Evolutionary conservation across 1,140 invertebrate species (phyloP).

Genomic region (Leguminivora glycinivorella): DNA sequence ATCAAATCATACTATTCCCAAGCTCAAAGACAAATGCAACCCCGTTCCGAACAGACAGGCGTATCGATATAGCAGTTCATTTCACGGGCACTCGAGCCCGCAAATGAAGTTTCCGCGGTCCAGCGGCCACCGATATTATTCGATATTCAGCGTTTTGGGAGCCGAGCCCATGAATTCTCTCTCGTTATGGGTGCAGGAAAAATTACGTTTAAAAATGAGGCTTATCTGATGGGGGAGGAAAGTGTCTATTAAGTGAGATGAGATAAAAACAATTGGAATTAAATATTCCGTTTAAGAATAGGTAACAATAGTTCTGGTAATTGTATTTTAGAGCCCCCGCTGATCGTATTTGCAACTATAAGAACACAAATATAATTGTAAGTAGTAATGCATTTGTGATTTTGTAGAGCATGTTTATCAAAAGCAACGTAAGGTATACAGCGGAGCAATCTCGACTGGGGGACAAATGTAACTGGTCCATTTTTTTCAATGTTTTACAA

Average conservation of each 20-base stretch:
- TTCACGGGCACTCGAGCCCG: conserved; percentile 71
- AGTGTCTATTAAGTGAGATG: neutral
- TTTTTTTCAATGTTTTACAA: no score
- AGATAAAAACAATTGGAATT: no score
- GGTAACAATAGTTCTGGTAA: no score
- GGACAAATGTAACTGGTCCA: no score
- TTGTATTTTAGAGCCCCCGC: no score
- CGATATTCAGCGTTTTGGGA: conserved; percentile 6
- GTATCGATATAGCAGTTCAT: conserved; percentile 60
- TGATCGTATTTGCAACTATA: no score
- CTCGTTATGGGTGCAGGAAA: neutral
- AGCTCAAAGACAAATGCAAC: neutral
- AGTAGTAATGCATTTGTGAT: no score
- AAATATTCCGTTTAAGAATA: no score
- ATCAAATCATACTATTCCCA: neutral
- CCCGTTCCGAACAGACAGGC: neutral
- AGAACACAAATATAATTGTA: no score
- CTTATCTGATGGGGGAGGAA: neutral
- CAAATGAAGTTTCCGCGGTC: conserved; percentile 73
- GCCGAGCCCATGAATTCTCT: neutral
- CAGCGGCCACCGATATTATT: conserved; percentile 45
- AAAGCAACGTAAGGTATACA: no score
- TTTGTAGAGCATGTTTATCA: no score
- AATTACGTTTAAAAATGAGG: neutral
- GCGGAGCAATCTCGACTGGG: no score